Conservation (phyloP, 2,113 vertebrate species). For the Eublepharis macularius region DNA sequence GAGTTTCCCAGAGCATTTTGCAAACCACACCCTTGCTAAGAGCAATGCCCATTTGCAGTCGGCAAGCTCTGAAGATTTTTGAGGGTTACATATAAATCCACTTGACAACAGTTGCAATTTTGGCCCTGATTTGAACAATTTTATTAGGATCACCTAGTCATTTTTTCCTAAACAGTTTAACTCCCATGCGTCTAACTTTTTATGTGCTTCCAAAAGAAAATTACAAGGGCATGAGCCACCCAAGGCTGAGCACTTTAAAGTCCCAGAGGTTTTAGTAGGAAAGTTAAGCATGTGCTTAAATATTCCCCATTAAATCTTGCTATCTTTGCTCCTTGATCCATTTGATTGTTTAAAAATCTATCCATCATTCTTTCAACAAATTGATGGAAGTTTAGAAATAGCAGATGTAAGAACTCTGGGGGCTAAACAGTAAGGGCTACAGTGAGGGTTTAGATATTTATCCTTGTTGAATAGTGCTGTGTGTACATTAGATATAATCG, state of each 20-base stretch:
- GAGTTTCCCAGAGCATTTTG: constrained; percentile 13
- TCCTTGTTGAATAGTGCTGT: background rate
- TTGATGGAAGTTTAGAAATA: too few relatives aligned
- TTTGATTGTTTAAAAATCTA: too few relatives aligned
- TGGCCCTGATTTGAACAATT: background rate
- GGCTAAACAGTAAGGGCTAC: background rate
- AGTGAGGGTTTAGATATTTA: background rate
- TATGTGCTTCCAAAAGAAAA: background rate
- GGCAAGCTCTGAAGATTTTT: background rate
- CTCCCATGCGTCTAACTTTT: background rate
- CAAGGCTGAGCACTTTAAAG: background rate
- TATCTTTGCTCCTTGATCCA: background rate
- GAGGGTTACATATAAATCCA: background rate
- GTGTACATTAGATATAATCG: too few relatives aligned
- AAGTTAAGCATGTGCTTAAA: background rate
- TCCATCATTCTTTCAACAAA: background rate
- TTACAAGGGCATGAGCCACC: background rate
- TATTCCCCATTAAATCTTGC: background rate
- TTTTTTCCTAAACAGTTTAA: background rate
- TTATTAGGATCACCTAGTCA: background rate
- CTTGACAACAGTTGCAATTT: background rate
- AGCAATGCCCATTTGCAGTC: background rate
- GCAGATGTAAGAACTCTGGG: background rate
- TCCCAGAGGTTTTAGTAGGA: background rate
- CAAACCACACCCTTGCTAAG: background rate